These are phyloP conservation scores for Spongilla lacustris DNA, from an alignment of 37 sponge, comb jelly and placozoan genomes.

Conservation along the genomic window DNA sequence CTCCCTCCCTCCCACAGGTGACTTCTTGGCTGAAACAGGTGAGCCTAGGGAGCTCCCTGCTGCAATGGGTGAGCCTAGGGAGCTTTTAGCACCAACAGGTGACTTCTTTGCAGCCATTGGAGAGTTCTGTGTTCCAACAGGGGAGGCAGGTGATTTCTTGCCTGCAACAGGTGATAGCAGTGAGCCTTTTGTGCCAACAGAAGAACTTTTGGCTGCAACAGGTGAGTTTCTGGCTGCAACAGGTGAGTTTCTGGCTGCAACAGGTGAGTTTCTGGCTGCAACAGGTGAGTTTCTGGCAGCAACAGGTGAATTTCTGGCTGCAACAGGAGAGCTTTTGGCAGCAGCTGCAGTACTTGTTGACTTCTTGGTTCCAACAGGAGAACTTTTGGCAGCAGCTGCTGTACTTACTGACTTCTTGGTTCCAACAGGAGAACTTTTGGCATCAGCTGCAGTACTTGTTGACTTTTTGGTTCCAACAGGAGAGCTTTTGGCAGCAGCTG, in stretches of 20 bases:
- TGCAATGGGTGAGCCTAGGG: not conserved
- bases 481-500: too few species aligned
- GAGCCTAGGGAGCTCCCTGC: not conserved
- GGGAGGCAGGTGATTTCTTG: not conserved
- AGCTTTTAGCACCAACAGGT: not conserved
- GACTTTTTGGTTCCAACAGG: too few species aligned
- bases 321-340: too few species aligned
- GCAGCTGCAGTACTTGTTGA: too few species aligned
- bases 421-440: too few species aligned
- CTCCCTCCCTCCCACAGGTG: not conserved
- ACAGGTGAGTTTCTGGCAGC: not conserved
- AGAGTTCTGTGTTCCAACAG: not conserved
- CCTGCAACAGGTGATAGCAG: not conserved
- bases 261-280: not conserved
- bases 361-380: too few species aligned
- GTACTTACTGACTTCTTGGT: too few species aligned
- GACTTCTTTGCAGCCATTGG: not conserved
- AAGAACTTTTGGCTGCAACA: not conserved
- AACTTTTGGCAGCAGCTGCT: too few species aligned
- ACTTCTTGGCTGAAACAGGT: not conserved
- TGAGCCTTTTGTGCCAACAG: not conserved
- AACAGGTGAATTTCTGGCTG: not conserved
- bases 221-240: not conserved
- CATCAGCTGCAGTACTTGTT: too few species aligned
- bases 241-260: not conserved